Evolutionary conservation across 2,113 vertebrate genomes (phyloP).

Genomic region (Callithrix jacchus): DNA sequence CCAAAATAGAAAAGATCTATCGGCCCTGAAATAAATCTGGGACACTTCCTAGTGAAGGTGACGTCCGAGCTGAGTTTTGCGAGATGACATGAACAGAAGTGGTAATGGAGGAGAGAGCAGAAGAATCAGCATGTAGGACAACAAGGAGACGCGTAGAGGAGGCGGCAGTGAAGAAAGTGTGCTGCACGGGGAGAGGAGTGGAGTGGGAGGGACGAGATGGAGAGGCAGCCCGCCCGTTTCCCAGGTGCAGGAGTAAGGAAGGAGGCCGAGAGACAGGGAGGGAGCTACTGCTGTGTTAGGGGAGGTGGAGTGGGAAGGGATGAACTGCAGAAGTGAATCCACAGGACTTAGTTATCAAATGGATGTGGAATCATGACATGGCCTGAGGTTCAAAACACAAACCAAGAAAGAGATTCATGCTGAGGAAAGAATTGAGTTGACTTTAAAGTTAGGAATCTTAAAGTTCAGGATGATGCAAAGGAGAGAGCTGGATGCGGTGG

Average conservation of each 20-base stretch:
- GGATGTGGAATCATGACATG: not conserved
- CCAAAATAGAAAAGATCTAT: not conserved
- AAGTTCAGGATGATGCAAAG: not conserved
- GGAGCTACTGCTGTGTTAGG: not conserved
- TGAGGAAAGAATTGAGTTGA: not conserved
- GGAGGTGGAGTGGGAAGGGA: not conserved
- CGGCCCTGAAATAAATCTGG: not conserved
- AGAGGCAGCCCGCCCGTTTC: not conserved
- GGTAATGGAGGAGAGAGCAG: not conserved
- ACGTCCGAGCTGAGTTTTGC: not conserved
- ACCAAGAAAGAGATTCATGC: not conserved
- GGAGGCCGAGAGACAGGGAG: not conserved
- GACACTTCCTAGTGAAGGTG: not conserved
- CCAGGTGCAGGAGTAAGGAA: not conserved
- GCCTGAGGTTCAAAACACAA: not conserved
- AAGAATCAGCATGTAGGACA: not conserved
- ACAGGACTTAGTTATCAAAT: not conserved
- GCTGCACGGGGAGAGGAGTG: not conserved
- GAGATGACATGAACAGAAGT: not conserved
- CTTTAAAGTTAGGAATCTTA: not conserved
- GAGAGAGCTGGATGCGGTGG: not conserved
- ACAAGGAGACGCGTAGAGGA: not conserved
- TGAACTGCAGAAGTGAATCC: not conserved
- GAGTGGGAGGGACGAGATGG: not conserved
- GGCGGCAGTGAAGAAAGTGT: not conserved